Base-by-base conservation (phyloP, 2,888 invertebrate genomes). In the Diplazon laetatorius region DNA sequence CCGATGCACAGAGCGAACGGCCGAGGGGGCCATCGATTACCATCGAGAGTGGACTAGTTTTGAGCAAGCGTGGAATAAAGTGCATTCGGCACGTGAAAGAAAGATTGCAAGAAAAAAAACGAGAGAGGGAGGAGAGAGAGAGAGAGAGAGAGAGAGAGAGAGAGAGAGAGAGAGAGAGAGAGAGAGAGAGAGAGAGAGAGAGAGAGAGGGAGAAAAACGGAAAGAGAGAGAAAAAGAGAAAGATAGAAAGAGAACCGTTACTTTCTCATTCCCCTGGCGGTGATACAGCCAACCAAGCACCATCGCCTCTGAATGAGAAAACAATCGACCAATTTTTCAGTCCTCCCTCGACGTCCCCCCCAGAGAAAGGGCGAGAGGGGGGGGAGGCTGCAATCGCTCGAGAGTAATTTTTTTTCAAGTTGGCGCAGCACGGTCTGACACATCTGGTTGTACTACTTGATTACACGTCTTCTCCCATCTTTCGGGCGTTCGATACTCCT, bases 251-350 rank as follows among this genome's bases (percentile, higher is more conserved):
- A 42, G 48, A 37, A n/a, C 9, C 22, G 25, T 18, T 9, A 39
- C 8, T 44, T 42, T 35, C 30, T 55, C 55, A 9, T n/a, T n/a
- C 30, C 55, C n/a, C 30, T 14, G 9, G 14, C 55, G 16, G 16
- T 35, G 9, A 30, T 14, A 75, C 78, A 30, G n/a, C 22, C 2
- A 20, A 52, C 55, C 55, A 10, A 62, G 25, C 50, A 46, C 18
- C 44, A 46, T 30, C 55, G 39, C 30, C 48, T 62, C 70, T 12
- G 16, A 55, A 78, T 63, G 78, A 78, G 75, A 75, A 71, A 78
- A 75, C 78, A 75, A 78, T 78, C 68, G 78, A 72, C 62, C 68
- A 75, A 78, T 78, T 78, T 78, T 75, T 78, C 75, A 78, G 71
- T 50, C 50, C 37, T 30, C 25, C 65, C 25, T 25, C 73, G 10